A percentile compares a stretch with the other conserved stretches of the same genome.
Evolutionary conservation across 2,113 vertebrate species (phyloP).

Genomic region (Orycteropus afer): DNA sequence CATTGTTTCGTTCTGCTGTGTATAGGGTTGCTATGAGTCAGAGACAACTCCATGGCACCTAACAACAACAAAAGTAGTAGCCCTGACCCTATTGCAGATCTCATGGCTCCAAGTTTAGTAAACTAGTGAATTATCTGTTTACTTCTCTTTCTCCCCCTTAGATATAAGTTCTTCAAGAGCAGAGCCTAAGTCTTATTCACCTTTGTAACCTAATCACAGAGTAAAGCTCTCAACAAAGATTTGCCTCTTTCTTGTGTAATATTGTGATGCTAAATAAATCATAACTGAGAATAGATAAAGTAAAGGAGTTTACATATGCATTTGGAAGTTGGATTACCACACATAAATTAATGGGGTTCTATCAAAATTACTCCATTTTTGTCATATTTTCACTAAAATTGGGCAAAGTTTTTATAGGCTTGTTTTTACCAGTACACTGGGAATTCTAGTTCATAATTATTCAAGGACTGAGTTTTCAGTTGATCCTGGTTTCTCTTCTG

Average conservation of each 20-base stretch:
- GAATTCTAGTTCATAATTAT: neutral
- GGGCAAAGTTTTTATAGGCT: neutral
- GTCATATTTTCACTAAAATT: neutral
- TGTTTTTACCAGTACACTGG: neutral
- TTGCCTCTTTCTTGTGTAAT: neutral
- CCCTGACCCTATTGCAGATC: neutral
- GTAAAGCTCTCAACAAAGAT: neutral
- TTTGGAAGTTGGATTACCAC: too few relatives aligned
- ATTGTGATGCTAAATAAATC: neutral
- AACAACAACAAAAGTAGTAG: neutral
- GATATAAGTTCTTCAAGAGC: neutral
- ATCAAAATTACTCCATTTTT: neutral
- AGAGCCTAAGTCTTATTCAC: neutral
- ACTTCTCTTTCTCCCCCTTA: neutral
- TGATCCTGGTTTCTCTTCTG: neutral
- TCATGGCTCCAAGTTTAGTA: neutral
- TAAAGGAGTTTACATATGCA: neutral
- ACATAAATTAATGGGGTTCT: neutral
- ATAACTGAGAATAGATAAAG: neutral
- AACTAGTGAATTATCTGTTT: neutral
- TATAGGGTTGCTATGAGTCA: too few relatives aligned
- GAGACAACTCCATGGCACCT: too few relatives aligned
- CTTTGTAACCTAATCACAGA: neutral
- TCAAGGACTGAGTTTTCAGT: neutral
- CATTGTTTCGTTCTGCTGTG: too few relatives aligned